These are phyloP conservation scores for Somateria mollissima DNA, from an alignment of 2,797 vertebrate species.

Conservation along the genomic window DNA sequence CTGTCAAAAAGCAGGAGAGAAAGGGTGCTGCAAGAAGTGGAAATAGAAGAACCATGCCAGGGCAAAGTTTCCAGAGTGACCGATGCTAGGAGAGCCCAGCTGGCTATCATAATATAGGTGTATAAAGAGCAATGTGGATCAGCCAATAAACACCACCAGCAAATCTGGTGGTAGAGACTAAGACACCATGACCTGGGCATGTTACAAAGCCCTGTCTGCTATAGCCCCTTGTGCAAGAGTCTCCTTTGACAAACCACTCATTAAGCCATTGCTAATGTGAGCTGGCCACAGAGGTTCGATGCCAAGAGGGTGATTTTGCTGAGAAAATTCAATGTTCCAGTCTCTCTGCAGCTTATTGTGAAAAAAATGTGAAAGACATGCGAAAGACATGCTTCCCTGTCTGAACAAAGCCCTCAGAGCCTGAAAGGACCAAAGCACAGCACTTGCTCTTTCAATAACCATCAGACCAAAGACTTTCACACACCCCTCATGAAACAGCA, in stretches of 20 bases:
- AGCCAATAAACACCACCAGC: neutral
- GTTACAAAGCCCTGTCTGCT: no score
- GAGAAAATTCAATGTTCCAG: neutral
- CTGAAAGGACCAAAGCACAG: neutral
- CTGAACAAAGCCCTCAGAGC: neutral
- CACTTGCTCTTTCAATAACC: neutral
- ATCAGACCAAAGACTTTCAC: neutral
- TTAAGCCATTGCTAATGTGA: fast-evolving
- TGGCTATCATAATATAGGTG: fast-evolving
- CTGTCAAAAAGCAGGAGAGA: neutral
- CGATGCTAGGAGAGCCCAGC: neutral
- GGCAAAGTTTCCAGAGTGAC: neutral
- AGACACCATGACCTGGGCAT: fast-evolving
- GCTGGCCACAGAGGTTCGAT: neutral
- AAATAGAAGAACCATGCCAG: neutral
- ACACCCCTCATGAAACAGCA: fast-evolving
- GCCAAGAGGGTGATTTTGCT: neutral
- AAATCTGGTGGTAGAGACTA: neutral
- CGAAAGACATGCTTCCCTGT: neutral
- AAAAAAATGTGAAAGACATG: neutral
- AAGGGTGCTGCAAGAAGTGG: neutral
- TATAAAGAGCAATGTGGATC: fast-evolving
- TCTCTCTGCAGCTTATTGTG: neutral
- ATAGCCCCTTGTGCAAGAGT: no score
- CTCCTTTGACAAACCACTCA: neutral